Evolutionary conservation across 2,797 vertebrate genomes (phyloP).

Genomic region (Cheirogaleus major): DNA sequence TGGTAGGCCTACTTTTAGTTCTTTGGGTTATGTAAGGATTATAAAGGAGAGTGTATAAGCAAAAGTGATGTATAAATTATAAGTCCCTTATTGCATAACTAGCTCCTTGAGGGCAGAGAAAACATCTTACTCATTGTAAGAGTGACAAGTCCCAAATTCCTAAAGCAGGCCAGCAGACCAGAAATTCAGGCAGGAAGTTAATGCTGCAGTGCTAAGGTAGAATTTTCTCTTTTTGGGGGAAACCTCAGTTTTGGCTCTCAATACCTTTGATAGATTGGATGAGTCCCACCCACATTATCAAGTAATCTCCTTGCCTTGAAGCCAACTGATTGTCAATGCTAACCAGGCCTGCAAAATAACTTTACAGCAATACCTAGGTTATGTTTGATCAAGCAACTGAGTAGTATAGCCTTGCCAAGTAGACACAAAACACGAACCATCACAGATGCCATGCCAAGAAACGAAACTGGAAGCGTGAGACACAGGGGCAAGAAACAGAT

Average conservation of each 20-base stretch:
- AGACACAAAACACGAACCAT: neutral
- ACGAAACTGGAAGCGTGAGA: neutral
- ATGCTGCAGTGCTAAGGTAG: neutral
- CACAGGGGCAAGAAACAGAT: neutral
- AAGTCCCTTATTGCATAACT: neutral
- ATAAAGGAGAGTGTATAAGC: neutral
- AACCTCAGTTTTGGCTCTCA: neutral
- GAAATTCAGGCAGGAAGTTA: neutral
- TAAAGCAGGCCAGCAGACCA: neutral
- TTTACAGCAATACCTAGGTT: neutral
- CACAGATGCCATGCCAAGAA: neutral
- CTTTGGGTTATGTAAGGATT: neutral
- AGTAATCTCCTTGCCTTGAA: neutral
- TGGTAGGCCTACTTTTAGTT: no score
- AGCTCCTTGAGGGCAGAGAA: neutral
- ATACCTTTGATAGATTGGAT: neutral
- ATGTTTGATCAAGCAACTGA: neutral
- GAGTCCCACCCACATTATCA: neutral
- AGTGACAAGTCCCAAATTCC: neutral
- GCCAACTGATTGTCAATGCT: neutral
- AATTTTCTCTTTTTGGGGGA: neutral
- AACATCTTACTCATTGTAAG: neutral
- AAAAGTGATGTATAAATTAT: neutral
- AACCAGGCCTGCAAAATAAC: neutral
- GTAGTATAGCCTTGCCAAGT: neutral